phyloP scores from a whole-genome alignment of 2,797 vertebrate genomes.

The Rhinella marina region DNA sequence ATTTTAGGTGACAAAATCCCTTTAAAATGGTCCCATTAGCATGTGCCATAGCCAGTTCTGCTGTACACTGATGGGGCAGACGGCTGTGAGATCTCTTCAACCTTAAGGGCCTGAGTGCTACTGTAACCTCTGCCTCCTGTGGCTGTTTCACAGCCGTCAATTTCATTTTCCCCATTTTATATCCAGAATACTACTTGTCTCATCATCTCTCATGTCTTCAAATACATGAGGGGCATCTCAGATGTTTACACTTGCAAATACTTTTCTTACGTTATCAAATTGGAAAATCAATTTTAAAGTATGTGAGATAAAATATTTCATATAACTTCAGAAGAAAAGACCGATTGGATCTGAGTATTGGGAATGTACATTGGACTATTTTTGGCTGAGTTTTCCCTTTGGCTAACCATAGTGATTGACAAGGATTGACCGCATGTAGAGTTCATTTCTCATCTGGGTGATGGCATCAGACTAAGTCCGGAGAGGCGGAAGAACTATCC shows the following conservation, averaged over 20 bases:
- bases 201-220: too few species aligned
- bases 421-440: constrained; percentile 12
- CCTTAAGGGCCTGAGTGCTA: neutral
- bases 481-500: neutral
- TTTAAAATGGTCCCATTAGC: too few species aligned
- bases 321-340: neutral
- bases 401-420: constrained; percentile 20
- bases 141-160: neutral
- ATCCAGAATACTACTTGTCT: neutral
- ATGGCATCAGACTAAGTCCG: neutral
- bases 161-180: neutral
- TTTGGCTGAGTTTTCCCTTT: neutral
- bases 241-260: neutral
- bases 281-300: neutral
- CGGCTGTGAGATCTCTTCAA: too few species aligned
- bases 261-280: neutral
- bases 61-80: too few species aligned
- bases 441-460: neutral
- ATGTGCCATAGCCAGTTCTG: too few species aligned
- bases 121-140: neutral
- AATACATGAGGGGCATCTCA: too few species aligned
- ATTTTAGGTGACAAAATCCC: too few species aligned
- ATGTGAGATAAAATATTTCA: neutral
- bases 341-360: neutral
- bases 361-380: neutral